Conservation (phyloP, 2,113 vertebrate genomes). For the Hypocryptadius cinnamomeus region DNA sequence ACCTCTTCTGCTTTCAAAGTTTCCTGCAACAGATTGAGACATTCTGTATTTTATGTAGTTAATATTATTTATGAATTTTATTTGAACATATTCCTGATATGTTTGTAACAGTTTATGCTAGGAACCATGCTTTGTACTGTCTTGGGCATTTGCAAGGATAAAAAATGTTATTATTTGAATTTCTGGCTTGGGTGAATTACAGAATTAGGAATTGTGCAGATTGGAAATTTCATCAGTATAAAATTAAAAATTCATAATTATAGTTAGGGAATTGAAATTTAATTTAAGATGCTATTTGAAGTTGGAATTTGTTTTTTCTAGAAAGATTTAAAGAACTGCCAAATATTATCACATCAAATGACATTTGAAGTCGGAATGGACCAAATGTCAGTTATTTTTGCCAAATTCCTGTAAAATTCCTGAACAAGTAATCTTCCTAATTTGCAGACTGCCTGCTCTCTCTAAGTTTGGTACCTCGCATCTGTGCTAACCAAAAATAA, state of each 20-base stretch:
- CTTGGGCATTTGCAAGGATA: neutral
- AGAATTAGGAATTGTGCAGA: neutral
- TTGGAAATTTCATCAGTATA: neutral
- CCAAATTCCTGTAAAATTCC: neutral
- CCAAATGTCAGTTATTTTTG: conserved; percentile 5
- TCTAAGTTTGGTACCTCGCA: neutral
- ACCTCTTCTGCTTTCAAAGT: neutral
- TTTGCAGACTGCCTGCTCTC: neutral
- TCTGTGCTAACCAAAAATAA: neutral
- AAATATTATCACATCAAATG: neutral
- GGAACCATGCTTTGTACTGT: neutral
- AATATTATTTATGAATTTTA: conserved; percentile 19
- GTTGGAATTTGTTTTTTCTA: neutral
- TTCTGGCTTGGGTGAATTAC: neutral
- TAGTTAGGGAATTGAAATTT: neutral
- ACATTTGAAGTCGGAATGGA: neutral
- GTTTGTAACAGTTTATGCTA: conserved; percentile 28
- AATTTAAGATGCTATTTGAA: neutral
- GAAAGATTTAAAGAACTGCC: neutral
- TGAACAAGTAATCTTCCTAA: neutral
- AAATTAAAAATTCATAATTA: neutral
- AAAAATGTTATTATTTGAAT: neutral
- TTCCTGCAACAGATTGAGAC: neutral
- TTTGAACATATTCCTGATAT: neutral
- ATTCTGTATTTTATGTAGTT: conserved; percentile 5